Conservation (phyloP, 2,797 vertebrate genomes). For the Lithobates sylvaticus region DNA sequence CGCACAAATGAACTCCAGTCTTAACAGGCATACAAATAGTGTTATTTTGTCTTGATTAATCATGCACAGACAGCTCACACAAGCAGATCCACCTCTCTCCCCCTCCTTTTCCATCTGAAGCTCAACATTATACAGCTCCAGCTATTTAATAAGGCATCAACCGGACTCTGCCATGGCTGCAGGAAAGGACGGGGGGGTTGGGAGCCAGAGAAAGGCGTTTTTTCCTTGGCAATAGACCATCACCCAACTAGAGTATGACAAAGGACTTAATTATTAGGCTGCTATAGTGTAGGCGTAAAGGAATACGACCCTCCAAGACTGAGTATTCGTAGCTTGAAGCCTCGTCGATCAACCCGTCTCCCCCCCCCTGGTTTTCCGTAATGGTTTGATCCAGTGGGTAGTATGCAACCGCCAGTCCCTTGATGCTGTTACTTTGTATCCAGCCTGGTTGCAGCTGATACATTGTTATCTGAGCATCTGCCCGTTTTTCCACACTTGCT, state of each 20-base stretch:
- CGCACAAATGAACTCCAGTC: conserved; percentile 23
- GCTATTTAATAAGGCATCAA: conserved; percentile 63
- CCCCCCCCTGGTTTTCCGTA: background rate
- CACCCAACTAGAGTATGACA: background rate
- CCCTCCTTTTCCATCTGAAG: conserved; percentile 57
- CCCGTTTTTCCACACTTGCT: conserved; percentile 36
- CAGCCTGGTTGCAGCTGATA: conserved; percentile 58
- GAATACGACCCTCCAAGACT: background rate
- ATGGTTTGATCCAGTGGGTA: conserved; percentile 55
- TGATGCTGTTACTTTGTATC: conserved; percentile 63
- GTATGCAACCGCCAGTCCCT: conserved; percentile 58
- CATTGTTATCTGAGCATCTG: conserved; percentile 60
- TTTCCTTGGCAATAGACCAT: too few species aligned
- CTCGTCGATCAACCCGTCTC: background rate
- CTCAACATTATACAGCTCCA: conserved; percentile 62
- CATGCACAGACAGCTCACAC: conserved; percentile 59
- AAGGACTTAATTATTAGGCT: background rate
- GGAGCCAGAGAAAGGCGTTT: background rate
- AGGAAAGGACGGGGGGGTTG: background rate
- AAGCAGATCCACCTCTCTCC: conserved; percentile 58
- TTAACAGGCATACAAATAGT: conserved; percentile 45
- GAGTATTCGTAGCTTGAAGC: background rate
- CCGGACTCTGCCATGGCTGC: conserved; percentile 9
- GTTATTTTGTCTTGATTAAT: conserved; percentile 59
- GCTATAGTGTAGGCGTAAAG: background rate